A percentile compares a stretch with the other conserved stretches of the same genome.
Conservation (phyloP, 2,797 vertebrate species). For the Arrhamphus sclerolepis region DNA sequence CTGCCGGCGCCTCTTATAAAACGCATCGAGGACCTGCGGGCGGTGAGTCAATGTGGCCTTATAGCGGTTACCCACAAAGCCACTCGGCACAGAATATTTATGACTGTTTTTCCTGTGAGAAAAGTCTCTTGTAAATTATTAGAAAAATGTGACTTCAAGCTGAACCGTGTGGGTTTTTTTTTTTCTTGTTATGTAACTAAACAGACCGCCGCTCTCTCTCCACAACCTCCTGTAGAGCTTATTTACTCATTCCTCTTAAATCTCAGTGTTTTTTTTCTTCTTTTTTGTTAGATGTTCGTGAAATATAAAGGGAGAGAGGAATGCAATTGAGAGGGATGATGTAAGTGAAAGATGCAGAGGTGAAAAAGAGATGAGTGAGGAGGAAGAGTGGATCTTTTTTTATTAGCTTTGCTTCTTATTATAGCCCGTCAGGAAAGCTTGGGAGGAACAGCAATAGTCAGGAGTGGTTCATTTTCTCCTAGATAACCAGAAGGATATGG, state of each 20-base stretch:
- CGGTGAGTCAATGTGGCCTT: slow-evolving; percentile 77
- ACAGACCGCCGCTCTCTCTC: slow-evolving; percentile 7
- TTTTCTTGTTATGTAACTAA: slow-evolving; percentile 42
- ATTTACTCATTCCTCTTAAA: slow-evolving; percentile 18
- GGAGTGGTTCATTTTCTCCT: no score
- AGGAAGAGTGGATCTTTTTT: slow-evolving; percentile 48
- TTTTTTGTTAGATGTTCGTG: slow-evolving; percentile 30
- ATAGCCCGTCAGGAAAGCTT: no score
- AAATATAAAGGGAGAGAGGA: slow-evolving; percentile 26
- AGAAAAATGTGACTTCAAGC: slow-evolving; percentile 24
- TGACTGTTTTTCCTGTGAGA: slow-evolving; percentile 29
- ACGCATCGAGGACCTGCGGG: slow-evolving; percentile 92
- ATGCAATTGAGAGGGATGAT: no score
- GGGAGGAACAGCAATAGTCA: no score
- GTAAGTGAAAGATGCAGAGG: slow-evolving; percentile 15
- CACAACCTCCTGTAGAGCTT: slow-evolving; percentile 15
- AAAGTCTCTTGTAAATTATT: slow-evolving; percentile 12
- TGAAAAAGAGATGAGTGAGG: slow-evolving; percentile 50
- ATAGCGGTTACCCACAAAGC: slow-evolving; percentile 43
- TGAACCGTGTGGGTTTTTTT: slow-evolving; percentile 11
- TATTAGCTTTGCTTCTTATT: no score
- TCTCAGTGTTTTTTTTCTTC: neutral
- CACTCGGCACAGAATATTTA: slow-evolving; percentile 37
- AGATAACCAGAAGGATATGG: no score
- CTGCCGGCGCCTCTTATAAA: slow-evolving; percentile 92